A percentile compares a stretch with the other conserved stretches of the same genome.
Conservation (phyloP, 2,888 invertebrate genomes). For the Vesta saturnalis region DNA sequence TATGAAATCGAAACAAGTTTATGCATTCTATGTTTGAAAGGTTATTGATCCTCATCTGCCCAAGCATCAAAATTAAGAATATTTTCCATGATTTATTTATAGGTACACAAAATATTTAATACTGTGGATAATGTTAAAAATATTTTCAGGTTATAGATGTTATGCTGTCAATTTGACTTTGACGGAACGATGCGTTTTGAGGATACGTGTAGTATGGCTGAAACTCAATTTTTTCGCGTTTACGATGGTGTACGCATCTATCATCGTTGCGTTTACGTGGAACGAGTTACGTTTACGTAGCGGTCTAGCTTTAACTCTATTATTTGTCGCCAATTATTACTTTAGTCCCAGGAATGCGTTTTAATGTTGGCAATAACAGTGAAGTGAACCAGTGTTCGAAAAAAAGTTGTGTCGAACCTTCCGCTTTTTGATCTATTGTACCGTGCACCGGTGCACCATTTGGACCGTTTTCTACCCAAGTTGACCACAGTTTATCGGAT, state of each 20-base stretch:
- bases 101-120: conserved; percentile 6
- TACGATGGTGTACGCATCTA: conserved; percentile 9
- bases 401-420: too few species aligned
- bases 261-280: not conserved
- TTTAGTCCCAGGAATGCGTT: too few species aligned
- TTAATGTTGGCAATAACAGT: too few species aligned
- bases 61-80: conserved; percentile 10
- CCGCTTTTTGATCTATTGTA: too few species aligned
- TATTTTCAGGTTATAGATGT: conserved; percentile 4
- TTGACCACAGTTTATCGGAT: too few species aligned
- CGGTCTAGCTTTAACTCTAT: too few species aligned
- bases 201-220: not conserved
- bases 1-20: conserved; percentile 7
- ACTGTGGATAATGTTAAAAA: conserved; percentile 1
- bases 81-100: conserved; percentile 11
- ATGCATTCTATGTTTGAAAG: conserved; percentile 6
- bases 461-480: too few species aligned
- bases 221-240: not conserved
- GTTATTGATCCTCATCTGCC: conserved; percentile 3
- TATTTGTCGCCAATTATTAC: too few species aligned
- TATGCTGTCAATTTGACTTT: not conserved
- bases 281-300: conserved; percentile 2
- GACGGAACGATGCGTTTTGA: not conserved
- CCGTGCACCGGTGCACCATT: too few species aligned
- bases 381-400: too few species aligned